phyloP scores from a whole-genome alignment of 2,888 invertebrate genomes.

The Acronicta aceris region DNA sequence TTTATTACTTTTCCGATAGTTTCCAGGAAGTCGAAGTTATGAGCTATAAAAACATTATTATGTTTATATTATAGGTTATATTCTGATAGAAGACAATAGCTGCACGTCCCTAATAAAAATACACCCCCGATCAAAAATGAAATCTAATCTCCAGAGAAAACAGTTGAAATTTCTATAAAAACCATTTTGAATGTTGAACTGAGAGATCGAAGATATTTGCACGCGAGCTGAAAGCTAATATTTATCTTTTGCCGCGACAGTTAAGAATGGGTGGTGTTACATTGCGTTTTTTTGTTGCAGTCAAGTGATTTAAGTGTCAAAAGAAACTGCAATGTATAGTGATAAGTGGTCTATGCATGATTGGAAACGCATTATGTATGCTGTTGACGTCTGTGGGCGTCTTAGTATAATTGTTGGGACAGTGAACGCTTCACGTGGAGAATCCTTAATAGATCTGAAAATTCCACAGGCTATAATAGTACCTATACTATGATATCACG shows the following conservation, averaged over 20 bases:
- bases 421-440: conserved; percentile 50
- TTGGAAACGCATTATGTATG: conserved; percentile 46
- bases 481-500: conserved; percentile 43
- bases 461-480: conserved; percentile 51
- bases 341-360: conserved; percentile 29
- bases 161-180: conserved; percentile 52
- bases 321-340: conserved; percentile 46
- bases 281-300: conserved; percentile 47
- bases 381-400: conserved; percentile 58
- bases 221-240: conserved; percentile 68
- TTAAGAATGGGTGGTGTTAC: conserved; percentile 33
- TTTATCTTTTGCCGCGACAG: conserved; percentile 35
- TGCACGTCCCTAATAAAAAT: conserved; percentile 35
- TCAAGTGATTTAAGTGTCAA: conserved; percentile 27
- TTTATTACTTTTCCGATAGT: conserved; percentile 33
- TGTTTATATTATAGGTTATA: conserved; percentile 43
- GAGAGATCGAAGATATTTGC: conserved; percentile 71
- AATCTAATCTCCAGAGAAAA: conserved; percentile 40
- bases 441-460: conserved; percentile 58
- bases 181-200: conserved; percentile 46
- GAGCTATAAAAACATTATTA: conserved; percentile 50
- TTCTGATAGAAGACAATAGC: conserved; percentile 50
- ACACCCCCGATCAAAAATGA: conserved; percentile 28
- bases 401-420: conserved; percentile 67
- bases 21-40: conserved; percentile 49